Evolutionary conservation across 2,888 invertebrate genomes (phyloP).

Genomic region (Tolmerus cingulatus): DNA sequence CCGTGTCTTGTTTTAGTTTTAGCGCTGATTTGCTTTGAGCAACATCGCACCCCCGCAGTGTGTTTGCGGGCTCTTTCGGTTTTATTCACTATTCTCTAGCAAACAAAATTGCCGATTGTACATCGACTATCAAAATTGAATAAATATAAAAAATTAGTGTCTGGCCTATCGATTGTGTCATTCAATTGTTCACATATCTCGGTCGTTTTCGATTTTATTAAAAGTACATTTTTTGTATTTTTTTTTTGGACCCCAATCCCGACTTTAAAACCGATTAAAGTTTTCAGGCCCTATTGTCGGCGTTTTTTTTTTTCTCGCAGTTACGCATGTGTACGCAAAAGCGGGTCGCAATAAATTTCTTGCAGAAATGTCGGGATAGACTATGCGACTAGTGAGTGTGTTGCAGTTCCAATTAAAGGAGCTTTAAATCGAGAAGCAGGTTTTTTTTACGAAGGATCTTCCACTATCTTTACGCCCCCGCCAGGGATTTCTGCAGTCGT

Average conservation of each 20-base stretch:
- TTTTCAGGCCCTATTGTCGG: not conserved
- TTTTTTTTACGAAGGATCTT: not conserved
- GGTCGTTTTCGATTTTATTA: not conserved
- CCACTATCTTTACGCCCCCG: not conserved
- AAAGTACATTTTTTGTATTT: not conserved
- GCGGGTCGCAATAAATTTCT: constrained; percentile 34
- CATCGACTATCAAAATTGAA: not conserved
- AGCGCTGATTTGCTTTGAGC: constrained; percentile 52
- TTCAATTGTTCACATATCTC: not conserved
- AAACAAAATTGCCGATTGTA: constrained; percentile 24
- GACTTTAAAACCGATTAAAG: constrained; percentile 21
- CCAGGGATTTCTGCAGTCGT: not conserved
- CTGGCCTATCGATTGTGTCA: not conserved
- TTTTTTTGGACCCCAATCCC: not conserved
- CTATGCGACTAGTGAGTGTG: not conserved
- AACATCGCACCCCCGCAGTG: constrained; percentile 47
- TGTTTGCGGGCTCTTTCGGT: constrained; percentile 38
- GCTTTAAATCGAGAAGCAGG: not conserved
- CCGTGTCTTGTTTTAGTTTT: constrained; percentile 48
- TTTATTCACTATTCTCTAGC: not conserved
- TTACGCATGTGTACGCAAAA: constrained; percentile 29
- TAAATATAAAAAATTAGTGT: not conserved
- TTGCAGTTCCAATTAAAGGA: not conserved
- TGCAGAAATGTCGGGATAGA: not conserved
- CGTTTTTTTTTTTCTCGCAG: not conserved